Evolutionary conservation across 2,888 invertebrate genomes (phyloP).

Genomic region (Ceriagrion tenellum): DNA sequence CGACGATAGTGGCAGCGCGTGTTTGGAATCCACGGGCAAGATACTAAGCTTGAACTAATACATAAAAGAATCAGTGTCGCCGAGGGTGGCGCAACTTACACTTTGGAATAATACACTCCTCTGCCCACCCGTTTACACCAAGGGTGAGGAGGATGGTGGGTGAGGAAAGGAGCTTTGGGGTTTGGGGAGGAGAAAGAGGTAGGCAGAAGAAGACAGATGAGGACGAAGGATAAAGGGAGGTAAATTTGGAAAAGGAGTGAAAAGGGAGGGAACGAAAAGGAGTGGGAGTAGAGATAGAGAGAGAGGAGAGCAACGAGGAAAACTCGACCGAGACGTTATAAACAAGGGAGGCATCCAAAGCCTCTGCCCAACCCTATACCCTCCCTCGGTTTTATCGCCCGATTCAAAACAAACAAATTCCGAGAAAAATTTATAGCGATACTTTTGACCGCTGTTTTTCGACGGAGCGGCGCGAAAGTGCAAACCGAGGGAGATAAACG

Average conservation of each 20-base stretch:
- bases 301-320: not conserved
- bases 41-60: not conserved
- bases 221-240: constrained; percentile 10
- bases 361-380: not conserved
- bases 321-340: constrained; percentile 10
- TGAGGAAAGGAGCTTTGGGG: not conserved
- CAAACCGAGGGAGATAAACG: not conserved
- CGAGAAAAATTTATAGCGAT: not conserved
- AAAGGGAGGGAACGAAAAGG: not conserved
- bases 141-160: not conserved
- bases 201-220: not conserved
- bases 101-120: constrained; percentile 10
- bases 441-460: not conserved
- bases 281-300: not conserved
- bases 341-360: not conserved
- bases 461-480: not conserved
- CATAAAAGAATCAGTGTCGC: not conserved
- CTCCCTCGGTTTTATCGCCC: not conserved
- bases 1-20: no score
- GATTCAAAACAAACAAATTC: constrained; percentile 5
- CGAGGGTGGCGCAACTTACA: not conserved
- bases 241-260: not conserved
- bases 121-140: no score
- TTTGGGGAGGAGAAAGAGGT: not conserved
- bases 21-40: not conserved